Conservation (phyloP, 1,140 invertebrate genomes). For the Caligus rogercresseyi region DNA sequence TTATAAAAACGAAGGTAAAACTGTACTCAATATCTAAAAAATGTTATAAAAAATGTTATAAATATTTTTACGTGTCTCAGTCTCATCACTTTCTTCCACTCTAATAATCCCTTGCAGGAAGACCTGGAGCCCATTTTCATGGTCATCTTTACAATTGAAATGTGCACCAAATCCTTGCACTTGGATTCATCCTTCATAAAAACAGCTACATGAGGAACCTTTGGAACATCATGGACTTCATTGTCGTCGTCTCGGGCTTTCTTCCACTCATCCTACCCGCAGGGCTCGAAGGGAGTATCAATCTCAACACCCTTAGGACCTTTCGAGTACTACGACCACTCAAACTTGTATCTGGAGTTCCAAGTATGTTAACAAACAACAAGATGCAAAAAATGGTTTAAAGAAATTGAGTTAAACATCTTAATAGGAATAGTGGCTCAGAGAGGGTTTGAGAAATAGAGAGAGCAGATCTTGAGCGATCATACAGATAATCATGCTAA, state of each 20-base stretch:
- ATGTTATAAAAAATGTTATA: too few relatives aligned
- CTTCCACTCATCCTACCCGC: constrained; percentile 19
- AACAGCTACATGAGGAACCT: constrained; percentile 43
- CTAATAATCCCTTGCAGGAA: constrained; percentile 38
- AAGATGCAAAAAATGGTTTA: too few relatives aligned
- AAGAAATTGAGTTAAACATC: too few relatives aligned
- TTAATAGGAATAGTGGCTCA: too few relatives aligned
- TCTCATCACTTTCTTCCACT: too few relatives aligned
- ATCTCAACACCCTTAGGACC: constrained; percentile 36
- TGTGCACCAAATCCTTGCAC: constrained; percentile 42
- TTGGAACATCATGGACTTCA: constrained; percentile 47
- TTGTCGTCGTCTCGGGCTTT: constrained; percentile 43
- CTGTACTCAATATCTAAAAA: too few relatives aligned
- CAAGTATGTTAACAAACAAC: constrained; percentile 34
- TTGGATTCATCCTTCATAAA: constrained; percentile 40
- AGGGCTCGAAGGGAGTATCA: constrained; percentile 26
- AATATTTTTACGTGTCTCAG: too few relatives aligned
- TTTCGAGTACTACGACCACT: constrained; percentile 40
- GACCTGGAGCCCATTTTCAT: constrained; percentile 42
- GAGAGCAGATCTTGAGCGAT: too few relatives aligned
- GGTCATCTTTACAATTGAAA: constrained; percentile 41
- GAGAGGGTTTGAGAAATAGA: too few relatives aligned
- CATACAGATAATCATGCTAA: too few relatives aligned
- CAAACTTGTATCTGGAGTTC: constrained; percentile 44
- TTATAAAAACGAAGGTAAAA: too few relatives aligned